Evolutionary conservation across 2,113 vertebrate genomes (phyloP), one percentile per base, ranked within the genome.

Genomic region (Gambusia holbrooki): DNA sequence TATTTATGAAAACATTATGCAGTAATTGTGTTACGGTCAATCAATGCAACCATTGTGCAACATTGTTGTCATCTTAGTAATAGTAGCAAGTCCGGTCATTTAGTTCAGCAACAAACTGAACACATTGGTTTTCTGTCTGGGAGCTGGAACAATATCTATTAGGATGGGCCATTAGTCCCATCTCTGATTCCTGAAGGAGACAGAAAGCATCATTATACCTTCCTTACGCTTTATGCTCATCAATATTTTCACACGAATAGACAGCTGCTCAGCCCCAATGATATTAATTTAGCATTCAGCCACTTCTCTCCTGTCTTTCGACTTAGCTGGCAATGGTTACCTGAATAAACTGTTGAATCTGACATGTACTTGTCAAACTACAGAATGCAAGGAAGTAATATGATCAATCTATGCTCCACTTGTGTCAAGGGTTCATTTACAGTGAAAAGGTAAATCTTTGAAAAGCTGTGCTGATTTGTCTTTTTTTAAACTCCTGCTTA

Each of bases 391-490:
- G 65, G 37, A 73, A 58, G 32, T 82, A 71, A 62, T 88, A 82
- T 84, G 71, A 74, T 54, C 62, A 79, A 78, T 81, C 65, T 82
- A 70, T 84, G 69, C 12, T 11, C 81, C 64, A 51, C 73, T 81
- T 74, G 66, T 91, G 84, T 88, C 85, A 88, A 90, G 82, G 90
- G 84, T 90, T 90, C 73, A 89, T 70, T 91, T 89, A 82, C 76
- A 65, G 58, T 68, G 79, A 74, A 71, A 74, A 35, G 27, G 58
- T 66, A 19, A 78, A 79, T 73, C 77, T 84, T 77, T 85, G 64
- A 82, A 87, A 79, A 68, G 48, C 45, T 48, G 48, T 61, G 45
- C 65, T 77, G 66, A 75, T 88, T 58, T 66, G 67, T 71, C 35
- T 37, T 70, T 60, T 84, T 73, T 70, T 76, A 74, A 35, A 29